Base-by-base conservation (phyloP, 2,113 vertebrate genomes). In the Nannospalax galili region DNA sequence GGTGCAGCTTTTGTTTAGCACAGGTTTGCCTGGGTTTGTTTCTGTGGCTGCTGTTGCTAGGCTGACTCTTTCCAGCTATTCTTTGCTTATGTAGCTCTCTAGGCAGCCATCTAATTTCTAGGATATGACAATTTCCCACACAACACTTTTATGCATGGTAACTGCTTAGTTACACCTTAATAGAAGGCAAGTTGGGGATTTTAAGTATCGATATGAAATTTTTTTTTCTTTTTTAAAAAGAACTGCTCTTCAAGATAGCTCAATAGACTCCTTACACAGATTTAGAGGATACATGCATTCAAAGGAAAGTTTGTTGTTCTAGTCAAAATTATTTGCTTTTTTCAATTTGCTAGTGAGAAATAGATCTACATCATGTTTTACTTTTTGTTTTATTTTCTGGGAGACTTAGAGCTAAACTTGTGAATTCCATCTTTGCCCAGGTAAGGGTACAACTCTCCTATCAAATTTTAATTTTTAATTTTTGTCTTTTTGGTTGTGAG, bases 321-420 rank as follows among this genome's bases (percentile, higher is more conserved):
- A 70, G 58, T 93, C 82, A 84, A 86, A 87, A 79, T 87, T 30
- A 87, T 72, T 94, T 87, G 74, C 30, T 40, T 92, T 94, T 65
- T 85, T 89, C n/a, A 40, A 75, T 92, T 89, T 45, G 45, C 40
- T 95, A 82, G 87, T 96, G 70, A 95, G 40, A 96, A 96, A 80
- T 95, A 91, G 69, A 92, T 82, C 96, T 65, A 15, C 17, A 78
- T 82, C 32, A 74, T 90, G 32, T 91, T 95, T 85, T 96, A 64
- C 56, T 77, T 80, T 48, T 81, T 92, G 35, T 92, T 78, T 92
- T 90, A 52, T 69, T 88, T 88, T 85, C 35, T n/a, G 69, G 65
- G 80, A 94, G 87, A 45, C 58, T 91, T 84, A 73, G 65, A 94
- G 35, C 42, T 91, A 69, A 95, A 96, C 81, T 62, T 87, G 19